A percentile compares a stretch with the other conserved stretches of the same genome.
Evolutionary conservation across 1,140 invertebrate genomes (phyloP).

Genomic region (Dinoponera quadriceps): DNA sequence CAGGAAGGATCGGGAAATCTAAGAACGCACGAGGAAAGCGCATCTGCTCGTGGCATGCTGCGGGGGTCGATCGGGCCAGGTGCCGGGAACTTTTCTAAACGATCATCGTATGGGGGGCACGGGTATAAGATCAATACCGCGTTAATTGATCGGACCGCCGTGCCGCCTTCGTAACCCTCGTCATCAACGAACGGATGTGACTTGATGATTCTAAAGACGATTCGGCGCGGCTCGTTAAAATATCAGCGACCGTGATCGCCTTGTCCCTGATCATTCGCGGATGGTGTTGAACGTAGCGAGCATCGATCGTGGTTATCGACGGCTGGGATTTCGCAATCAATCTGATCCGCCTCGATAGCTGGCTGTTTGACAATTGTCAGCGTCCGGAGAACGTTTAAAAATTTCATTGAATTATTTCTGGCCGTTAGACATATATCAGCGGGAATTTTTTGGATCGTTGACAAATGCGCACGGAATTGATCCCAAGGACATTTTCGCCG

Average conservation of each 20-base stretch:
- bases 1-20: slow-evolving; percentile 70
- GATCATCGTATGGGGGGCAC: slow-evolving; percentile 61
- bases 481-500: not conserved
- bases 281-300: not conserved
- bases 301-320: not conserved
- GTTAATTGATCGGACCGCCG: slow-evolving; percentile 71
- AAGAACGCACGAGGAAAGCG: slow-evolving; percentile 54
- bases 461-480: not conserved
- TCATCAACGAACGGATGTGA: slow-evolving; percentile 58
- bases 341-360: no score
- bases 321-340: not conserved
- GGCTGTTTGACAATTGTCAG: not conserved
- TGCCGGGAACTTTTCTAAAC: slow-evolving; percentile 76
- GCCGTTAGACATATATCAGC: no score
- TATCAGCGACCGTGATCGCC: slow-evolving; percentile 40
- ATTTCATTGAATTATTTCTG: no score
- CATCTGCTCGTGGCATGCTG: slow-evolving; percentile 72
- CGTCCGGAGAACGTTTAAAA: no score
- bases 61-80: slow-evolving; percentile 81
- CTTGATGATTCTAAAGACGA: slow-evolving; percentile 51
- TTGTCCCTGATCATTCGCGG: slow-evolving; percentile 38
- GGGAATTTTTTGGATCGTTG: not conserved
- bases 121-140: slow-evolving; percentile 69
- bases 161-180: slow-evolving; percentile 64
- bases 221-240: slow-evolving; percentile 61